phyloP scores from a whole-genome alignment of 2,797 vertebrate species.

The Hozukius guyotensis region DNA sequence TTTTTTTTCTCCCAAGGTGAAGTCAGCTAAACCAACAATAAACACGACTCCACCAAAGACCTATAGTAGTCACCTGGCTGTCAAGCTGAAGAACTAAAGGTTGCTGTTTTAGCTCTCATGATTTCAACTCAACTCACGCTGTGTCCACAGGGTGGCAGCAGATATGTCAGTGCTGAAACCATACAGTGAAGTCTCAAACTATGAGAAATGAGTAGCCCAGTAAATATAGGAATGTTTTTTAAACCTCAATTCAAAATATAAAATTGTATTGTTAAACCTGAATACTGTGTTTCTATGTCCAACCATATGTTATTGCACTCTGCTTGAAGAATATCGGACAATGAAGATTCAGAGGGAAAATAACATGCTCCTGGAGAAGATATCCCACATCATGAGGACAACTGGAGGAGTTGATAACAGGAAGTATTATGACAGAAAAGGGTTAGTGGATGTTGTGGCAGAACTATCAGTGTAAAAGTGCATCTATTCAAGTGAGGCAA shows the following conservation, averaged over 20 bases:
- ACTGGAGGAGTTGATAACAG: conserved; percentile 69
- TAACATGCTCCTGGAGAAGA: conserved; percentile 80
- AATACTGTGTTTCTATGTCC: neutral
- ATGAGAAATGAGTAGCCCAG: neutral
- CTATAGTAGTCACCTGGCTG: conserved; percentile 67
- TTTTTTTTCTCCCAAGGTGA: conserved; percentile 73
- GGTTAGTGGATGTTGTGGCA: conserved; percentile 60
- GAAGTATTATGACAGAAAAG: conserved; percentile 76
- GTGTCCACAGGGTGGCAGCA: conserved; percentile 23
- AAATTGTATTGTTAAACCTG: neutral
- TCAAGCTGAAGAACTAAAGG: conserved; percentile 84
- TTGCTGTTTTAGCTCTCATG: conserved; percentile 33
- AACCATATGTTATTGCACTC: neutral
- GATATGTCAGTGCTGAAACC: neutral
- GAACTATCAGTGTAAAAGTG: neutral
- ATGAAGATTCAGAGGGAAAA: conserved; percentile 81
- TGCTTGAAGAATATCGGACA: conserved; percentile 80
- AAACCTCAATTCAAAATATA: neutral
- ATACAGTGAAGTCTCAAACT: neutral
- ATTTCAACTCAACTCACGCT: neutral
- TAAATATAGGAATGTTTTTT: neutral
- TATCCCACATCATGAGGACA: conserved; percentile 80
- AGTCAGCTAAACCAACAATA: conserved; percentile 76
- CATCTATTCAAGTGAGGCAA: neutral
- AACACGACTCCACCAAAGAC: conserved; percentile 69